Conservation (phyloP, 2,113 vertebrate genomes). For the Todiramphus saurophagus region DNA sequence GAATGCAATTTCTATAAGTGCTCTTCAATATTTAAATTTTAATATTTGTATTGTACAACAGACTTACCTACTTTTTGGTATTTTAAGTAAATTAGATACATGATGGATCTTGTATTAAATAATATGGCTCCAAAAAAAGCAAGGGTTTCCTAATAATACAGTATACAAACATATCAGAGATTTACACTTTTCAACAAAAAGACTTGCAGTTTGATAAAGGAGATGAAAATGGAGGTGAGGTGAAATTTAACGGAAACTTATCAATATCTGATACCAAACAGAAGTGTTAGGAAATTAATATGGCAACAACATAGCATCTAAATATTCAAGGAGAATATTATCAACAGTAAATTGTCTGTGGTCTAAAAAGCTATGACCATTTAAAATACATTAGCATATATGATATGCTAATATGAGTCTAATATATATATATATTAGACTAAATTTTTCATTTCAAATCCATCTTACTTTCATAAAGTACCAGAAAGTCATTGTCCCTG, state of each 20-base stretch:
- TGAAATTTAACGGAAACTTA: not conserved
- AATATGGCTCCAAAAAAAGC: not conserved
- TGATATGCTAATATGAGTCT: too few relatives aligned
- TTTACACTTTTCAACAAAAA: not conserved
- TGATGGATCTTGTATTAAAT: not conserved
- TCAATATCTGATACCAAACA: not conserved
- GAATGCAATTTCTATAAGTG: not conserved
- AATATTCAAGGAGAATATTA: not conserved
- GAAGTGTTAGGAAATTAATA: not conserved
- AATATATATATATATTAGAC: too few relatives aligned
- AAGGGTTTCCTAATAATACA: not conserved
- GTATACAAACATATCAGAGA: not conserved
- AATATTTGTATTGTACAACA: not conserved
- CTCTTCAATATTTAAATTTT: not conserved
- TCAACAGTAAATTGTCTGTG: not conserved
- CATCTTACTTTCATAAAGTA: slow-evolving; percentile 23
- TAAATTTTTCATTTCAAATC: slow-evolving; percentile 43
- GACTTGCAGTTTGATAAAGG: not conserved
- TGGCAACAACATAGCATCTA: not conserved
- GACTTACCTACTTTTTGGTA: not conserved
- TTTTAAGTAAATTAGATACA: not conserved
- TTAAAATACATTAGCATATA: not conserved
- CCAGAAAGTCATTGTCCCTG: slow-evolving; percentile 15
- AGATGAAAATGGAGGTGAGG: not conserved
- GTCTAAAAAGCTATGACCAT: not conserved